Conservation (phyloP, 2,113 vertebrate genomes). For the Pelmatolapia mariae region DNA sequence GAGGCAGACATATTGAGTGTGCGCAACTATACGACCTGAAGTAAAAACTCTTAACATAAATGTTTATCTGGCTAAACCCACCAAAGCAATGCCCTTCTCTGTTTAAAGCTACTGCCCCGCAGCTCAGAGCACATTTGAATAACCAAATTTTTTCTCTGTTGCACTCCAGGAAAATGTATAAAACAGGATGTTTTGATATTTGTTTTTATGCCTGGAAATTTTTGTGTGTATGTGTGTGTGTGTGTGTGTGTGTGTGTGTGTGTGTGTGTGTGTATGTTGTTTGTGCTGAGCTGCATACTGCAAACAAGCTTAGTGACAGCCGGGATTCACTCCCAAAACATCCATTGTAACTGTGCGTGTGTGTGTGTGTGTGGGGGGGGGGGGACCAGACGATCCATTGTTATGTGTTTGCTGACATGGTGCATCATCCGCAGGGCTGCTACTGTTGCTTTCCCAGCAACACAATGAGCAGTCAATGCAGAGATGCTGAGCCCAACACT, state of each 20-base stretch:
- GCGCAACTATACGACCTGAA: background rate
- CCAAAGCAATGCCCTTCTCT: background rate
- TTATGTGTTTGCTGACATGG: constrained; percentile 73
- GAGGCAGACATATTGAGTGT: background rate
- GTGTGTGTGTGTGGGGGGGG: background rate
- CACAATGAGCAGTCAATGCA: constrained; percentile 59
- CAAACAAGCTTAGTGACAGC: constrained; percentile 24
- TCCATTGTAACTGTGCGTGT: background rate
- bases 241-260: background rate
- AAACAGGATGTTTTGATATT: background rate
- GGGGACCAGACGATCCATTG: constrained; percentile 57
- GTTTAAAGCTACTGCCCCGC: background rate
- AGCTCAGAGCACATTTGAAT: background rate
- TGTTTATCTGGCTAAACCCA: background rate
- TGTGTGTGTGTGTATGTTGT: background rate
- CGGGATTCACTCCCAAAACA: constrained; percentile 17
- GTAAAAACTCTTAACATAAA: background rate
- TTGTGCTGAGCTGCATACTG: background rate
- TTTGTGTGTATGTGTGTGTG: background rate
- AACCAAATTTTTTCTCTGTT: background rate
- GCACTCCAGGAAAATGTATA: background rate
- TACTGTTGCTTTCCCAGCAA: constrained; percentile 46
- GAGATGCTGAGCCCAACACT: constrained; percentile 67
- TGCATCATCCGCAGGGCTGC: constrained; percentile 50
- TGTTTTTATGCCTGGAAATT: background rate